Conservation (phyloP, 2,797 vertebrate genomes). For the Tapirus indicus region DNA sequence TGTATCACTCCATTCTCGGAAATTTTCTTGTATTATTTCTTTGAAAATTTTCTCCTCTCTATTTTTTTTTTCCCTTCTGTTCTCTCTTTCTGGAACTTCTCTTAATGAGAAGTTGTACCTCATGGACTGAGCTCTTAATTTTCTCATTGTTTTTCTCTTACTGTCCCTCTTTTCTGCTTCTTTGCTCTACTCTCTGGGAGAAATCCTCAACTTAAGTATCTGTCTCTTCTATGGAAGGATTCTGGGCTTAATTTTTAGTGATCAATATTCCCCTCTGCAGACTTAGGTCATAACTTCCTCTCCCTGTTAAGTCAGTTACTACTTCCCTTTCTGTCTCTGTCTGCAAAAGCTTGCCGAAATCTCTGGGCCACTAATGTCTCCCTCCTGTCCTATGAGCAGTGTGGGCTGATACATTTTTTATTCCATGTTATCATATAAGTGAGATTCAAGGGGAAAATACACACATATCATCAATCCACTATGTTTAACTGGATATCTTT, state of each 20-base stretch:
- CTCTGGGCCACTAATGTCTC: neutral
- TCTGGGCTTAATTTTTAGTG: neutral
- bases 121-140: neutral
- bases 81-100: neutral
- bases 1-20: neutral
- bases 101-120: neutral
- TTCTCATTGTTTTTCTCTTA: constrained; percentile 12
- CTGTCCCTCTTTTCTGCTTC: neutral
- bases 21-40: neutral
- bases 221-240: neutral
- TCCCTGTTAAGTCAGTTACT: neutral
- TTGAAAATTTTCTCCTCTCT: neutral
- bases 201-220: neutral
- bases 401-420: neutral
- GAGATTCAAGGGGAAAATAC: neutral
- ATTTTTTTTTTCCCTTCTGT: neutral
- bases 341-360: neutral
- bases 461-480: neutral
- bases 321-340: neutral
- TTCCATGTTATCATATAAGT: neutral
- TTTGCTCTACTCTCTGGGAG: neutral
- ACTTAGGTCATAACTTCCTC: neutral
- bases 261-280: neutral
- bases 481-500: neutral
- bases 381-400: neutral